Evolutionary conservation across 2,888 invertebrate genomes (phyloP).

Genomic region (Leptarthrus brevirostris): DNA sequence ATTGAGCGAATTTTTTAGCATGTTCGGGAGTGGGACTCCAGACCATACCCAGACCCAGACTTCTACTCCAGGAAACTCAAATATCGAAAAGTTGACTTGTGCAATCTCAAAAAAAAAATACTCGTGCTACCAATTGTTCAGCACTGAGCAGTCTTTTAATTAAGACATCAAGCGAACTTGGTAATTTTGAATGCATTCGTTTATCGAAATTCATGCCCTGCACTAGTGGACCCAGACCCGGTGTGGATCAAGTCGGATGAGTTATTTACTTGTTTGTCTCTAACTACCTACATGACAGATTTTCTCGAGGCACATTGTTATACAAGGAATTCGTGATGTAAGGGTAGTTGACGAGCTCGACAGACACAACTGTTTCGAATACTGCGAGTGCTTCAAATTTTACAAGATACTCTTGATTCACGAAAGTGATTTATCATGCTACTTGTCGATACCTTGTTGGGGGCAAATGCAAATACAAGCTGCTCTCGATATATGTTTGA

Average conservation of each 20-base stretch:
- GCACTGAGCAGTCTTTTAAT: conserved; percentile 53
- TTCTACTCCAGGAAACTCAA: conserved; percentile 37
- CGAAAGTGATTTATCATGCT: conserved; percentile 57
- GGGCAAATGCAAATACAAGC: conserved; percentile 31
- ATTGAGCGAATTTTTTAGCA: conserved; percentile 40
- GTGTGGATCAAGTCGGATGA: conserved; percentile 41
- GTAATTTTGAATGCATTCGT: conserved; percentile 49
- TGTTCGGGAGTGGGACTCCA: conserved; percentile 27
- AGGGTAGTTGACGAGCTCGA: conserved; percentile 39
- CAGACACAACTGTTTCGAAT: conserved; percentile 41
- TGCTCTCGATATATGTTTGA: conserved; percentile 11
- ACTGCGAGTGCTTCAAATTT: conserved; percentile 23
- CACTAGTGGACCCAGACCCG: conserved; percentile 4
- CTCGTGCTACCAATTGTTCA: conserved; percentile 48
- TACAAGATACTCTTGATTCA: conserved; percentile 57
- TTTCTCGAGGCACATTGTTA: conserved; percentile 54
- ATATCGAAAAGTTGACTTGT: conserved; percentile 40
- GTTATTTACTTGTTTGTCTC: conserved; percentile 46
- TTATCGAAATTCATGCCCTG: conserved; percentile 49
- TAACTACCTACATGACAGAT: conserved; percentile 49
- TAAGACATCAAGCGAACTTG: conserved; percentile 56
- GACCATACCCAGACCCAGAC: not conserved
- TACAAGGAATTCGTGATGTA: conserved; percentile 57
- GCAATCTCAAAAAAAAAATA: conserved; percentile 14
- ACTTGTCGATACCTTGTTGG: conserved; percentile 19